Percentiles rank a stretch among this genome's conserved stretches.
These are phyloP conservation scores for Shargacucullia verbasci DNA, from an alignment of 2,888 invertebrate genomes.

Conservation along the genomic window DNA sequence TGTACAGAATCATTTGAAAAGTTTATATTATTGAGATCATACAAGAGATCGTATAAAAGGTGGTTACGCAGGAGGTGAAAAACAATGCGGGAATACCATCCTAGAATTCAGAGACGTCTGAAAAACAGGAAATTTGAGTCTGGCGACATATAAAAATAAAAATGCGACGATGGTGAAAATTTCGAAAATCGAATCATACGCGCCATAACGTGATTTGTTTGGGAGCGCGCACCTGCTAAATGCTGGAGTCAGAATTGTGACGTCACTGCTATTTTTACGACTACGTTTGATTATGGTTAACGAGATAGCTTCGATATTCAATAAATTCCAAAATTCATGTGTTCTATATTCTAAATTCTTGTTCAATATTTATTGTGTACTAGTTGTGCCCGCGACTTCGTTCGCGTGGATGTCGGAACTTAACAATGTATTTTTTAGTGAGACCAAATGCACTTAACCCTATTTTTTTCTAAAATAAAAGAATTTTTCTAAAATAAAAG, in stretches of 20 bases:
- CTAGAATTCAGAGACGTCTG: slow-evolving; percentile 35
- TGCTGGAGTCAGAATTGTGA: slow-evolving; percentile 29
- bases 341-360: too few species aligned
- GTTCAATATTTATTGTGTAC: too few species aligned
- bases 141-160: slow-evolving; percentile 39
- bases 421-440: too few species aligned
- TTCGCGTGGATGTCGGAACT: too few species aligned
- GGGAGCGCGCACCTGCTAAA: slow-evolving; percentile 60
- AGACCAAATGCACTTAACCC: too few species aligned
- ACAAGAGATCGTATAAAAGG: slow-evolving; percentile 36
- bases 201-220: slow-evolving; percentile 74
- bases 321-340: too few species aligned
- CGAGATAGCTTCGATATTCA: slow-evolving; percentile 18
- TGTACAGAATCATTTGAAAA: slow-evolving; percentile 35
- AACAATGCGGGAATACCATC: slow-evolving; percentile 42
- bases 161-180: slow-evolving; percentile 64
- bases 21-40: slow-evolving; percentile 29
- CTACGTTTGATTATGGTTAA: slow-evolving; percentile 40
- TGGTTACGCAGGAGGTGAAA: slow-evolving; percentile 22
- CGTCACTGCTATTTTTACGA: slow-evolving; percentile 29
- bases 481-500: too few species aligned
- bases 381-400: too few species aligned
- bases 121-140: slow-evolving; percentile 48
- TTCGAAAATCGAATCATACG: slow-evolving; percentile 76
- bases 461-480: too few species aligned